Conservation (phyloP, 2,113 vertebrate genomes). For the Callipepla californica region DNA sequence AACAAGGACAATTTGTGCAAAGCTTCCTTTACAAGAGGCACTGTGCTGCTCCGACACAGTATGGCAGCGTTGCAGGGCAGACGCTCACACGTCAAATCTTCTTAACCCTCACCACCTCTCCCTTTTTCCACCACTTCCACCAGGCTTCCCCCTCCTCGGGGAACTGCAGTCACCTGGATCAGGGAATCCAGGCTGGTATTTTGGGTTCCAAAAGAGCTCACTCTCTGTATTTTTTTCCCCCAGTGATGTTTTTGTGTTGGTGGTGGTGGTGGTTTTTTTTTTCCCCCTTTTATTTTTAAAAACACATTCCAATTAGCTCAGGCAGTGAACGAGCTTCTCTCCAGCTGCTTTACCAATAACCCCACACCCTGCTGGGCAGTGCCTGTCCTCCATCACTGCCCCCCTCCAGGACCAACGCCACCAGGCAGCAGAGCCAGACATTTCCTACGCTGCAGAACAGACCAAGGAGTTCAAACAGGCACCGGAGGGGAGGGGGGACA, state of each 20-base stretch:
- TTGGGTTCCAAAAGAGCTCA: not conserved
- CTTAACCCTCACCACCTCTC: conserved; percentile 9
- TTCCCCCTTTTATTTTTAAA: not conserved
- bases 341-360: conserved; percentile 41
- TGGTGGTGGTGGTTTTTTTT: not conserved
- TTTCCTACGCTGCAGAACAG: not conserved
- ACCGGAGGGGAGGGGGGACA: not conserved
- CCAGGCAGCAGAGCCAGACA: not conserved
- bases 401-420: not conserved
- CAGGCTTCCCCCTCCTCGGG: conserved; percentile 1
- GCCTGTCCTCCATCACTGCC: conserved; percentile 14
- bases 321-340: not conserved
- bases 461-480: not conserved
- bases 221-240: not conserved
- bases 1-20: conserved; percentile 67
- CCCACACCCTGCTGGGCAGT: conserved; percentile 35
- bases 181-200: not conserved
- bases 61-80: conserved; percentile 54
- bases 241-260: not conserved
- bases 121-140: not conserved
- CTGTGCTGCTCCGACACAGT: conserved; percentile 30
- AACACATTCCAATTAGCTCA: not conserved
- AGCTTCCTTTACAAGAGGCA: conserved; percentile 47
- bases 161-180: not conserved
- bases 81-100: not conserved